Evolutionary conservation across 64 coral and sea anemone species (phyloP).

Genomic region (Exaiptasia diaphana): DNA sequence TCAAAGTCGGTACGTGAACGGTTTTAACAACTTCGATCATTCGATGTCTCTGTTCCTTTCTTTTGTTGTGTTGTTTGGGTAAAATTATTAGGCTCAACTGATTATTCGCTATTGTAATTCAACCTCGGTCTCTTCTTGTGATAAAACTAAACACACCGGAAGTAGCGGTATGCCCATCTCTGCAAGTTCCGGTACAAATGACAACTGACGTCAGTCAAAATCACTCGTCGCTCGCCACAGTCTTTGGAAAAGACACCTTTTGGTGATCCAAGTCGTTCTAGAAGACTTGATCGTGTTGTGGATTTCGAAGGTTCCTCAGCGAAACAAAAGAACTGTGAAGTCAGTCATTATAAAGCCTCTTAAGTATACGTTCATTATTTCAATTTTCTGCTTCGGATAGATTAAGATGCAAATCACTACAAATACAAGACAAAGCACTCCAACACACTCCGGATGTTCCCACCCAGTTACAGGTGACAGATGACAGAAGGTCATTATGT

Average conservation of each 20-base stretch:
- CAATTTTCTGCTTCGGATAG: constrained; percentile 91
- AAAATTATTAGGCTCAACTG: constrained; percentile 66
- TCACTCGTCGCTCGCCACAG: background rate
- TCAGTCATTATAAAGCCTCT: background rate
- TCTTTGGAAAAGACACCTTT: constrained; percentile 1
- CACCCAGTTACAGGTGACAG: constrained; percentile 86
- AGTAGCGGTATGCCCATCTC: constrained; percentile 81
- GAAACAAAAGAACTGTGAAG: background rate
- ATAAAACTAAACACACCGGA: constrained; percentile 85
- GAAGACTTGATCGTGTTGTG: no score
- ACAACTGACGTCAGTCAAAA: constrained; percentile 50
- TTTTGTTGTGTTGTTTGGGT: constrained; percentile 59
- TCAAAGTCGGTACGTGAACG: background rate
- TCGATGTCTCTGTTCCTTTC: constrained; percentile 8
- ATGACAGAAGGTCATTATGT: constrained; percentile 74
- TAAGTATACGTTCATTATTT: constrained; percentile 45
- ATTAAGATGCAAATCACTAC: constrained; percentile 95
- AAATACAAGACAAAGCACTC: constrained; percentile 88
- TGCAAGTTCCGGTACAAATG: constrained; percentile 86
- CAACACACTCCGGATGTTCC: constrained; percentile 90
- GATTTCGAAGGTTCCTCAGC: background rate
- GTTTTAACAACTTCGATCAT: background rate
- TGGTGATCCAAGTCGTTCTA: no score
- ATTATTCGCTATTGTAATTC: constrained; percentile 95
- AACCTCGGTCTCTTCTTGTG: constrained; percentile 87